Conservation (phyloP, 2,113 vertebrate genomes). For the Protobothrops mucrosquamatus region DNA sequence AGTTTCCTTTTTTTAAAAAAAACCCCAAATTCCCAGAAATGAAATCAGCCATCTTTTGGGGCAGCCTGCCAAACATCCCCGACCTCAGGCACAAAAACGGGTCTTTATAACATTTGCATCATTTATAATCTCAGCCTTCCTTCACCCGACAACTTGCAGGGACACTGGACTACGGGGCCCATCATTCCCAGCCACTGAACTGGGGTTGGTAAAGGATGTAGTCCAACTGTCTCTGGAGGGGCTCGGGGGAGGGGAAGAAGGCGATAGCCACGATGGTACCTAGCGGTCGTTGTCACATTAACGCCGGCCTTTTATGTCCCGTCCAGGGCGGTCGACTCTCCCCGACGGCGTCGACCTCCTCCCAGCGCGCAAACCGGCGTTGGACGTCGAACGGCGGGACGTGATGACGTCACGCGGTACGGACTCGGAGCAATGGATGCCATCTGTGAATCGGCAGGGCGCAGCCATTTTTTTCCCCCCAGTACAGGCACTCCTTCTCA, state of each 20-base stretch:
- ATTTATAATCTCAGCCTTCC: not conserved
- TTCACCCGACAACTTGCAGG: not conserved
- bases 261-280: not conserved
- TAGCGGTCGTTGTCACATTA: not conserved
- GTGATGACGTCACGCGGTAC: not conserved
- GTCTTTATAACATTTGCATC: not conserved
- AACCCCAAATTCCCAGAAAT: not conserved
- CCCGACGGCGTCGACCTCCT: not conserved
- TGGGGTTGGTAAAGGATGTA: not conserved
- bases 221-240: not conserved
- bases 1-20: not conserved
- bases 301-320: not conserved
- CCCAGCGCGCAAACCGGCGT: not conserved
- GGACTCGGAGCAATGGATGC: not conserved
- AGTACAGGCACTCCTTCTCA: not conserved
- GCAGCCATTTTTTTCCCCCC: not conserved
- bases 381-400: not conserved
- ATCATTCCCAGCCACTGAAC: not conserved
- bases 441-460: not conserved
- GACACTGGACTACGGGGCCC: not conserved
- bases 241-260: not conserved
- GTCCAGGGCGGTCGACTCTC: not conserved
- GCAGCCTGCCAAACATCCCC: not conserved
- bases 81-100: not conserved
- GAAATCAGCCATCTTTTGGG: not conserved